phyloP scores from a whole-genome alignment of 2,888 invertebrate genomes.

The Dinocampus coccinellae region DNA sequence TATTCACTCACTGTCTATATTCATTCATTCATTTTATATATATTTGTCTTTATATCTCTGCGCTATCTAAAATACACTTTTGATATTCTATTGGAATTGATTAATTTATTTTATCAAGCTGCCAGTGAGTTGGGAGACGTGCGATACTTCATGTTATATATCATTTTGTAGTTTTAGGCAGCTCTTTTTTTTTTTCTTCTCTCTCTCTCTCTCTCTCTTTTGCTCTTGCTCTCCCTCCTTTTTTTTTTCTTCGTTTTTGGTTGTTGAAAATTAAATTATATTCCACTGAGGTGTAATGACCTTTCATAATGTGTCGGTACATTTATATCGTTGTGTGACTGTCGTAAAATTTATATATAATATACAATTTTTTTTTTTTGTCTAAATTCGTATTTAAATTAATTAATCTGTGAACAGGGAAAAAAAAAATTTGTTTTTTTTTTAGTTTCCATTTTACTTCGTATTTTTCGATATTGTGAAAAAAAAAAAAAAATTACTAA shows the following conservation, averaged over 20 bases:
- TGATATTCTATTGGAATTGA: constrained; percentile 34
- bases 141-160: neutral
- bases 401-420: too few species aligned
- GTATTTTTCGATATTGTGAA: too few species aligned
- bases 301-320: neutral
- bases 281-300: neutral
- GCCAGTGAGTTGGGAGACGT: neutral
- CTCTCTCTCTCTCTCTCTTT: too few species aligned
- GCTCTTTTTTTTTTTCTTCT: neutral
- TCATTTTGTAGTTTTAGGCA: constrained; percentile 6
- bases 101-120: constrained; percentile 43
- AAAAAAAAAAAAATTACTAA: too few species aligned
- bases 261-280: neutral
- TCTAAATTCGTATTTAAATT: too few species aligned
- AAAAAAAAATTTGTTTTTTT: too few species aligned
- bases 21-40: too few species aligned
- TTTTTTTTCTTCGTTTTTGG: neutral
- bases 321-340: too few species aligned
- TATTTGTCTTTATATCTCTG: constrained; percentile 17
- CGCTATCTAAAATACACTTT: constrained; percentile 20
- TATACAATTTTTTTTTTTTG: neutral
- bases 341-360: neutral
- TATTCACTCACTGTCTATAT: neutral
- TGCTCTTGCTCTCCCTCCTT: too few species aligned
- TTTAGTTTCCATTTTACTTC: too few species aligned